Base-by-base conservation (phyloP, 1,140 invertebrate genomes). In the Colletes latitarsis region DNA sequence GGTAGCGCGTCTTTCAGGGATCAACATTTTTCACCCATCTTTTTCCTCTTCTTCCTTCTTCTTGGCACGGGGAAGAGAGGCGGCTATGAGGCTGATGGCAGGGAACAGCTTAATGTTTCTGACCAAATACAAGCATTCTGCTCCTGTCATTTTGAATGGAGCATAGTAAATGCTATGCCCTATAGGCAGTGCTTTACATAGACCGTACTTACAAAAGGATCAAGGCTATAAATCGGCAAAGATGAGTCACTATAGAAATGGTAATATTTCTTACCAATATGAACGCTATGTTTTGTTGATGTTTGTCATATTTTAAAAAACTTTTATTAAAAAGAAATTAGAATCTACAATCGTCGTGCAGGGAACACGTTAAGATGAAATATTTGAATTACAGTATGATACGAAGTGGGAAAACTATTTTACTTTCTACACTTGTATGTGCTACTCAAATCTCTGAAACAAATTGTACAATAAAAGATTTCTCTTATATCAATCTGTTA, bases 1-100 rank as follows among this genome's bases (percentile, higher is more conserved):
- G 95, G 93, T 95, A 95, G 94, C 93, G 83, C 88, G 86, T 87
- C 84, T 75, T 81, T 57, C 81, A 72, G 82, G 74, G 77, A 83
- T 73, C 68, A 70, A 83, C 53, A 76, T 39, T 88, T 76, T 77
- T 87, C 84, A 91, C 80, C 81, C 81, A 91, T 89, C 74, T 89
- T 89, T 82, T 89, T 89, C 86, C 88, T 89, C 83, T 90, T 84
- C 84, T 90, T 84, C 84, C 86, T 84, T 81, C 66, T 76, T 58
- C 46, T 69, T 67, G 80, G 58, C 58, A 84, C 74, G 79, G 86
- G 76, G 73, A 86, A 85, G 84, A 87, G 83, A 88, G 82, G 78
- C 87, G 90, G 91, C 92, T 92, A 93, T 93, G 92, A 93, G 91
- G 92, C 91, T 91, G 83, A 89, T 58, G 85, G 88, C 85, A 89